Conservation (phyloP, 2,797 vertebrate genomes). For the Manis javanica region DNA sequence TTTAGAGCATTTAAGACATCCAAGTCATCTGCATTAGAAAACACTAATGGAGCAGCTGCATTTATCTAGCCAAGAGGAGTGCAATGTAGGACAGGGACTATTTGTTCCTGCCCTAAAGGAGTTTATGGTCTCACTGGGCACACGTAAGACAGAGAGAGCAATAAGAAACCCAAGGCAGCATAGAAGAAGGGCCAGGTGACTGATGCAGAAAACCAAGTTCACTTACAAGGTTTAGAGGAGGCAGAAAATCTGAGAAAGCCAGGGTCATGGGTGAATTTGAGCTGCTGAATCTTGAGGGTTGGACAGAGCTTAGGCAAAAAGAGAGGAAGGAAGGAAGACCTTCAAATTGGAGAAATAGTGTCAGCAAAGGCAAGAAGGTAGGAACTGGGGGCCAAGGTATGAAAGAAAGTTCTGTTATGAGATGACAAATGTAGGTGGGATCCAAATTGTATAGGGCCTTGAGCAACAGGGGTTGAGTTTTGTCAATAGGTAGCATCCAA, state of each 20-base stretch:
- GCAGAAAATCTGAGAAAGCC: constrained; percentile 9
- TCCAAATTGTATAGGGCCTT: neutral
- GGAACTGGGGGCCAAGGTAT: neutral
- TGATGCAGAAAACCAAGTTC: neutral
- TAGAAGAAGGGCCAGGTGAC: neutral
- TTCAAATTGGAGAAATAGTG: neutral
- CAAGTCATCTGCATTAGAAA: neutral
- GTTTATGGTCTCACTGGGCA: neutral
- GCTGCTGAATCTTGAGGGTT: neutral
- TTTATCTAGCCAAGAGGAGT: constrained; percentile 25
- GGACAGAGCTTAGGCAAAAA: neutral
- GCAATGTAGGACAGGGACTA: neutral
- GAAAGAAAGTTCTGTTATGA: neutral
- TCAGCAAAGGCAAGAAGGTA: neutral
- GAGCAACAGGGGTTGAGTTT: neutral
- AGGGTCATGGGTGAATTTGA: neutral
- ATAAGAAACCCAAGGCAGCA: neutral
- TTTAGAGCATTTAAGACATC: neutral
- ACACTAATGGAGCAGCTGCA: neutral
- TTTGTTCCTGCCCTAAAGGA: neutral
- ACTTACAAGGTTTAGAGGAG: neutral
- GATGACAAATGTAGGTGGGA: neutral
- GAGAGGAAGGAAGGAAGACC: neutral
- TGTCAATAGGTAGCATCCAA: neutral
- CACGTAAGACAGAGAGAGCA: neutral